Percentiles rank a stretch among this genome's conserved stretches.
These are phyloP conservation scores for Microtus montanus DNA, from an alignment of 2,113 vertebrate genomes.

Conservation along the genomic window DNA sequence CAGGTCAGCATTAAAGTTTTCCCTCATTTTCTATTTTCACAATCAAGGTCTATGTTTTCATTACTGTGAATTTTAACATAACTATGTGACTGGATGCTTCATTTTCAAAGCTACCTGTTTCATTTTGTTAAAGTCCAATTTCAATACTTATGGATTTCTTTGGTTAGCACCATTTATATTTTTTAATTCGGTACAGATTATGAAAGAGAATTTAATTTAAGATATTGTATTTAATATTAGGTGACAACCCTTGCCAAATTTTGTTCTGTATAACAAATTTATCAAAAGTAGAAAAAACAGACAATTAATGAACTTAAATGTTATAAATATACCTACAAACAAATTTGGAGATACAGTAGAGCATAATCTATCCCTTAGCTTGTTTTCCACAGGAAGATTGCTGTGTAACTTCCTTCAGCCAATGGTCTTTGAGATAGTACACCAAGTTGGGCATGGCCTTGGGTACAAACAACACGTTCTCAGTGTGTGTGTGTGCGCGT, in stretches of 20 bases:
- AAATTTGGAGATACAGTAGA: not conserved
- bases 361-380: not conserved
- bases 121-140: not conserved
- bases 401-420: too few relatives aligned
- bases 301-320: not conserved
- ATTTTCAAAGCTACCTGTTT: not conserved
- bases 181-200: not conserved
- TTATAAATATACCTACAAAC: not conserved
- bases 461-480: too few relatives aligned
- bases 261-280: not conserved
- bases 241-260: not conserved
- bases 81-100: not conserved
- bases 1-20: not conserved
- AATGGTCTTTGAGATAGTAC: too few relatives aligned
- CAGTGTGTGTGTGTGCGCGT: too few relatives aligned
- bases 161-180: not conserved
- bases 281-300: not conserved
- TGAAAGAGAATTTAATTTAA: conserved; percentile 2
- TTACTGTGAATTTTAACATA: not conserved
- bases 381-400: not conserved
- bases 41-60: not conserved
- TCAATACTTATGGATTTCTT: not conserved
- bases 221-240: not conserved
- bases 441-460: too few relatives aligned
- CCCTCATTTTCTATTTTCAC: conserved; percentile 3